Base-by-base conservation (phyloP, 2,888 invertebrate species). In the Lacanobia oleracea region DNA sequence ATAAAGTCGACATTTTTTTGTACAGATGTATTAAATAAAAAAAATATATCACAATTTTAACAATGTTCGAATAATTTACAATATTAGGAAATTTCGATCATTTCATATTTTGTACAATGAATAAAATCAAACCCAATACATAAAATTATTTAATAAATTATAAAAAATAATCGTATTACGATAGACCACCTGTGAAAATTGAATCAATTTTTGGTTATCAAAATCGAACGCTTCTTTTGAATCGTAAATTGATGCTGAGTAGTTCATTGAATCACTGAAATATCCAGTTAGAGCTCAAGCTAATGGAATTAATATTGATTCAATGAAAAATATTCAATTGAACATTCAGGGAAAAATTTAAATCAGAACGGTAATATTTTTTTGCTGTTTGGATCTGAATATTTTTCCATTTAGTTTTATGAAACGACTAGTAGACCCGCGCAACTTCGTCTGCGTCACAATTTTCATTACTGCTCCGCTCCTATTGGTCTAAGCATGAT, bases 291-390 rank as follows among this genome's bases (percentile, higher is more conserved):
- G 57, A 56, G 72, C 56, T 56, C 73, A 54, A 33, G 66, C 71
- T 74, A 74, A 81, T 84, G 60, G 84, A 84, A 82, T 81, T 75
- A 84, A 74, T 81, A 48, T 12, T 57, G 61, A 68, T 69, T 74
- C 81, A 72, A 74, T 73, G 77, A 80, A 85, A 75, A 66, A 79
- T 67, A 69, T 57, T 81, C 56, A 50, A 59, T 66, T 66, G 43
- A 63, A 66, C 62, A 27, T 66, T 65, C 78, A 77, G 57, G 14
- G 37, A 9, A 16, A 81, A 77, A 65, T 64, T 81, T 54, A 37
- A 81, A 77, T 81, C 54, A 57, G 65, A 66, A 53, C 57, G 48
- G 63, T 57, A 45, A 18, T 59, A 8, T 69, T 62, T 77, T 79
- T 75, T 66, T 60, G 12, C 40, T 51, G 27, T 56, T 56, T 18